These are phyloP conservation scores for Limosa lapponica DNA, from an alignment of 2,797 vertebrate genomes.

Conservation along the genomic window DNA sequence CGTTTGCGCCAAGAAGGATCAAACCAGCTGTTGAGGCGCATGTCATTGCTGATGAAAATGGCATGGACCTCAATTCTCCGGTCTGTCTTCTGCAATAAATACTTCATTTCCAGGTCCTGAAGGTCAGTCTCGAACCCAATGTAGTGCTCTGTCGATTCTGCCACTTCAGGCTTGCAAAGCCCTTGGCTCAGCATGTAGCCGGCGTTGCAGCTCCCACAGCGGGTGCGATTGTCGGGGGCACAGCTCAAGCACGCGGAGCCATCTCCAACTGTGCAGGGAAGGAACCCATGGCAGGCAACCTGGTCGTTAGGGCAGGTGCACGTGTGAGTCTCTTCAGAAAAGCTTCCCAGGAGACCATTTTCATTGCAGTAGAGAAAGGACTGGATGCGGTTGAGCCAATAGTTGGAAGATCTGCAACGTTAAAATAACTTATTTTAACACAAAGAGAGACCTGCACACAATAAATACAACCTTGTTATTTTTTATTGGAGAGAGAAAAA, in stretches of 20 bases:
- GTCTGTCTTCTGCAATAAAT: slow-evolving; percentile 91
- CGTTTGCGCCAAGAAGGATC: slow-evolving; percentile 96
- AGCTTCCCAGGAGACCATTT: slow-evolving; percentile 92
- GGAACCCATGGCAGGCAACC: slow-evolving; percentile 84
- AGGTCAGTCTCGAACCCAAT: slow-evolving; percentile 95
- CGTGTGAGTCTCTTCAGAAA: slow-evolving; percentile 92
- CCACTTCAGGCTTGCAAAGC: slow-evolving; percentile 90
- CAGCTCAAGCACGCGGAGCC: slow-evolving; percentile 85
- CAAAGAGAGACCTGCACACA: neutral
- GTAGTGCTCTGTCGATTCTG: slow-evolving; percentile 95
- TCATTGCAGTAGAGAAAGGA: slow-evolving; percentile 96
- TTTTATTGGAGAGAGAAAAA: neutral
- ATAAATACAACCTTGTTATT: neutral
- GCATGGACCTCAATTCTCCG: slow-evolving; percentile 93
- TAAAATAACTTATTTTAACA: neutral
- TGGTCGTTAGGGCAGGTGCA: slow-evolving; percentile 92
- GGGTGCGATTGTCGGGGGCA: slow-evolving; percentile 91
- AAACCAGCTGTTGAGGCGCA: slow-evolving; percentile 98
- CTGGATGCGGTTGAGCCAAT: slow-evolving; percentile 93
- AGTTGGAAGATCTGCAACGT: slow-evolving; percentile 85
- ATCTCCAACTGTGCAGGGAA: slow-evolving; percentile 89
- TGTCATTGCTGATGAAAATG: slow-evolving; percentile 98
- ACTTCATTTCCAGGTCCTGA: slow-evolving; percentile 93
- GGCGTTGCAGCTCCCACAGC: slow-evolving; percentile 90
- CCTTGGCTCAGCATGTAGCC: slow-evolving; percentile 92